Evolutionary conservation across 2,888 invertebrate genomes (phyloP), one percentile per base, ranked within the genome.

Genomic region (Drosophila imparisetae): DNA sequence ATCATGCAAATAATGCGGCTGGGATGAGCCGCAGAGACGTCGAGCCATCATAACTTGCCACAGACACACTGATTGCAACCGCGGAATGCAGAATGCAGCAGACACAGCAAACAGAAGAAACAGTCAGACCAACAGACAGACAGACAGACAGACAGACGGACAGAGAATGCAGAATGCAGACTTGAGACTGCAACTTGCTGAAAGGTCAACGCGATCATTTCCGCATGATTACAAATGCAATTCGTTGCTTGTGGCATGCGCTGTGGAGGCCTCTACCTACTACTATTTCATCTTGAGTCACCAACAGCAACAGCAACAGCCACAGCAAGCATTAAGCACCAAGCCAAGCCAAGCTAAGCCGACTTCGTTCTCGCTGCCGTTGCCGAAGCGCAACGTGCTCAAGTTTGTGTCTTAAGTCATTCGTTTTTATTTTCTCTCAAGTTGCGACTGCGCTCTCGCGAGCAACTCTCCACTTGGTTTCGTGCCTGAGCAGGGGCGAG

Each of bases 171-270:
- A 66, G 66, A 69, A 68, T 73, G 60, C 62, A 83, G 63, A 61
- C 48, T 67, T 68, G 63, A 71, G 60, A 72, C 71, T 68, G 75
- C 77, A 81, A 90, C 83, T 86, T 89, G 90, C 89, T 82, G 86
- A 91, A 91, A 91, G 91, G 91, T 91, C 91, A 87, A 85, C 84
- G 81, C 83, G 91, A 90, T 91, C 91, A 91, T 91, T 91, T 91
- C 91, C 92, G 92, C 92, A 91, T 91, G 91, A 90, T 91, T 89
- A 82, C 88, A 89, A 91, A 78, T 81, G 74, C 79, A 82, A 86
- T 86, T 83, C 84, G 67, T 73, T 77, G 67, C 75, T 86, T 72
- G 68, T 63, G 72, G 62, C 66, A 63, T 71, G 67, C 64, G 63
- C 65, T 52, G 63, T 24, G 60, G 34, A 61, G 67, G 73, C 62